Base-by-base conservation (phyloP, 2,888 invertebrate species). In the Nycteola revayana region DNA sequence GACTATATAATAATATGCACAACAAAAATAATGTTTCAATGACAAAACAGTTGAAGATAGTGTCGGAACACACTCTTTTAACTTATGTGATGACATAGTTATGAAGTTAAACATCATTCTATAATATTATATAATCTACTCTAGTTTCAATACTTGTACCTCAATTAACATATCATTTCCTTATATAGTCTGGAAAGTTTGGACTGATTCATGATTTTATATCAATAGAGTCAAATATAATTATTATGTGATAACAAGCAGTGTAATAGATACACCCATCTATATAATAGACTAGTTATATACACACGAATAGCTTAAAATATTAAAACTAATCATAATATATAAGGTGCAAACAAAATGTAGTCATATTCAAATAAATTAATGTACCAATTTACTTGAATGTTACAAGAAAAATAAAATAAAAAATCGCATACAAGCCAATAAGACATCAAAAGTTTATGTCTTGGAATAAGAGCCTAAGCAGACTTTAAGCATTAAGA, bases 121-220 rank as follows among this genome's bases (percentile, higher is more conserved):
- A 59, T 60, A 58, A 61, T 62, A 54, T 50, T 37, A 54, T 57
- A 51, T 44, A 65, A 61, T 60, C 60, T 70, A 69, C 48, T 57
- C 51, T 68, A 66, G 55, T 67, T 21, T 61, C 56, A 66, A 65
- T 67, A 74, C 57, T 78, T 77, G 77, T 77, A 78, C 77, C 77
- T 67, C 61, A 57, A 51, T 60, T 51, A 62, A 68, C 57, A 57
- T 54, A 63, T 63, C 60, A 64, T 68, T 66, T 64, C 49, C 53
- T 60, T 56, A 75, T 76, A 76, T 77, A 76, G 78, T 77, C 76
- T 62, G 64, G 58, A 57, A 65, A 60, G 53, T 40, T 34, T 50
- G 54, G 54, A 57, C 50, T 57, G 56, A 54, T 57, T 52, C 49
- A 65, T 52, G 55, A 59, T 62, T n/a, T 64, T 54, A 55, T 43